These are phyloP conservation scores for Tadarida brasiliensis DNA, from an alignment of 2,797 vertebrate genomes.

Conservation along the genomic window DNA sequence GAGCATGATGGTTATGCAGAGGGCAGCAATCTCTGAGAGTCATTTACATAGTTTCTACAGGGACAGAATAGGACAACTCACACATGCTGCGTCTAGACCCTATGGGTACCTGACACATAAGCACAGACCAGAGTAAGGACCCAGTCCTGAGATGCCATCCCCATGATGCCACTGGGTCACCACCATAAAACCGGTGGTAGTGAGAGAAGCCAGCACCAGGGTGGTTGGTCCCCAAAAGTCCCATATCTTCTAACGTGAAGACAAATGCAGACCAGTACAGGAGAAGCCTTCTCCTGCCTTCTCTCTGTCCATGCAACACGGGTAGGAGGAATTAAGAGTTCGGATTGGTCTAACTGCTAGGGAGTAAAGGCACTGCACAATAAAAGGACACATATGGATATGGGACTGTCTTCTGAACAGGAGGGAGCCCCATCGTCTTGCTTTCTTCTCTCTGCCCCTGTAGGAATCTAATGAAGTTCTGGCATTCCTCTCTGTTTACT, in stretches of 20 bases:
- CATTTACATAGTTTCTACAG: background rate
- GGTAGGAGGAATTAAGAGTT: background rate
- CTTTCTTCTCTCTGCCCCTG: background rate
- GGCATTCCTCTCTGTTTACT: background rate
- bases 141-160: background rate
- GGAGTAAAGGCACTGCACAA: background rate
- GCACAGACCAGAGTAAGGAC: background rate
- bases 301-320: background rate
- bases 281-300: background rate
- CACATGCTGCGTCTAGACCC: background rate
- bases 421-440: background rate
- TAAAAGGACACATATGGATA: background rate
- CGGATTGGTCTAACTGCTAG: background rate
- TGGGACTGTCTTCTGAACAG: background rate
- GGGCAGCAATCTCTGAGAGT: background rate
- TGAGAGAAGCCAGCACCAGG: background rate
- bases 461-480: background rate
- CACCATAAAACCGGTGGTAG: background rate
- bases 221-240: background rate
- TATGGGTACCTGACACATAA: background rate
- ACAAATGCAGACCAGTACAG: background rate
- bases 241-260: background rate
- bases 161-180: background rate
- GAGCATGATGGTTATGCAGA: background rate
- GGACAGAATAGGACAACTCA: background rate